Base-by-base conservation (phyloP, 2,113 vertebrate species). In the Catharus minimus region DNA sequence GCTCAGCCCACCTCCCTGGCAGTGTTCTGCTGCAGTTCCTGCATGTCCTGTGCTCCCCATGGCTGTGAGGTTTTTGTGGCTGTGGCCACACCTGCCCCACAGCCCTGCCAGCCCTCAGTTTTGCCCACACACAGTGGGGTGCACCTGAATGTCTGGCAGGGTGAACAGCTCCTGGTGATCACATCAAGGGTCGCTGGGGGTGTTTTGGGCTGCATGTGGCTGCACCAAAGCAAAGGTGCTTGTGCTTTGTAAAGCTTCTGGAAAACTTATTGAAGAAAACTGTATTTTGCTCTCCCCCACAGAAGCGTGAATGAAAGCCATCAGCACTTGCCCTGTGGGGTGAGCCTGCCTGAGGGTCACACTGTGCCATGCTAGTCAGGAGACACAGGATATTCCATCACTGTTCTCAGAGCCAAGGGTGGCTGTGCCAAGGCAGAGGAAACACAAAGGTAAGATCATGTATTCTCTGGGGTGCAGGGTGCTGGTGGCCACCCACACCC, bases 131-230 rank as follows among this genome's bases (percentile, higher is more conserved):
- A 22, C 13, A 3, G 46, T 1, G 2, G 28, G 33, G 33, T 36
- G 33, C 19, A 13, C 5, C 50, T 5, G 5, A 44, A 2, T 26
- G 21, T 47, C 52, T 16, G 77, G 15, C 43, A 68, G 50, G 50
- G 12, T 10, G 12, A 72, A 12, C 58, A 36, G 60, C 61, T 74
- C 52, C 62, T 16, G 39, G 24, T 3, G 23, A 28, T 52, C 4
- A 1, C 44, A 19, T 15, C 47, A 23, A 17, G 33, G 20, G 49
- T 11, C 0, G 0, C 50, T 9, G 15, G 41, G 27, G 8, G 10
- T 36, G 28, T 13, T 84, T 38, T 23, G 26, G 43, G 47, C 36
- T 62, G 16, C 6, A 3, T 1, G 0, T 21, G 15, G 44, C 64
- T 77, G 73, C 2, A 1, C 57, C 41, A 60, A 80, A 88, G 58